phyloP scores from a whole-genome alignment of 2,888 invertebrate species.

The Tineola bisselliella region DNA sequence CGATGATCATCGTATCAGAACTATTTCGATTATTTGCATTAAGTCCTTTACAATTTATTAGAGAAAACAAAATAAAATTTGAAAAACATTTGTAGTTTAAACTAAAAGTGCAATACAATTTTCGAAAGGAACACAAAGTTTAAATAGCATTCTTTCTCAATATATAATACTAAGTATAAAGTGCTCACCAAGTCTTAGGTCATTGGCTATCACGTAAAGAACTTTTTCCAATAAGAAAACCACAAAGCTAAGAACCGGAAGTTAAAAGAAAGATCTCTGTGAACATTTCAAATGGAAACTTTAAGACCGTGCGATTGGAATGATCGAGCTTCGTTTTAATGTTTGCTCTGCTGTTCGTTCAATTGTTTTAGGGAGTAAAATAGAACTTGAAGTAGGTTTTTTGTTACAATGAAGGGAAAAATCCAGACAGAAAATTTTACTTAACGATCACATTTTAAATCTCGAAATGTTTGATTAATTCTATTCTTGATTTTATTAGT shows the following conservation, averaged over 20 bases:
- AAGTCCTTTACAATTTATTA: too few relatives aligned
- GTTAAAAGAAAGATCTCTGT: conserved; percentile 46
- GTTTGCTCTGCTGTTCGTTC: conserved; percentile 23
- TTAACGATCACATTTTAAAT: neutral
- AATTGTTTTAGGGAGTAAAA: neutral
- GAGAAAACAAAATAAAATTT: too few relatives aligned
- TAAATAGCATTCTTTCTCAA: neutral
- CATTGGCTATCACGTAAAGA: conserved; percentile 10
- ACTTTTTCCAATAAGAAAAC: conserved; percentile 25
- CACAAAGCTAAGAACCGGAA: conserved; percentile 47
- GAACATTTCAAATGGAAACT: conserved; percentile 46
- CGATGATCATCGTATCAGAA: too few relatives aligned
- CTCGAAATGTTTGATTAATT: neutral
- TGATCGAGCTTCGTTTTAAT: conserved; percentile 34
- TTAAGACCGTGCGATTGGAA: conserved; percentile 36
- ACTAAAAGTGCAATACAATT: neutral
- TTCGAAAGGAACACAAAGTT: neutral
- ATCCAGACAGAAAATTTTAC: neutral
- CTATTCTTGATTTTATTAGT: neutral
- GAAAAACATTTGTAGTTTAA: too few relatives aligned
- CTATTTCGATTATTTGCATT: too few relatives aligned
- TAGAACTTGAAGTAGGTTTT: neutral
- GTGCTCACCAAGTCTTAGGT: neutral
- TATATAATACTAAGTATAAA: neutral
- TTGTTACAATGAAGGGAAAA: neutral